phyloP scores from a whole-genome alignment of 2,797 vertebrate species.

The Megalops cyprinoides region DNA sequence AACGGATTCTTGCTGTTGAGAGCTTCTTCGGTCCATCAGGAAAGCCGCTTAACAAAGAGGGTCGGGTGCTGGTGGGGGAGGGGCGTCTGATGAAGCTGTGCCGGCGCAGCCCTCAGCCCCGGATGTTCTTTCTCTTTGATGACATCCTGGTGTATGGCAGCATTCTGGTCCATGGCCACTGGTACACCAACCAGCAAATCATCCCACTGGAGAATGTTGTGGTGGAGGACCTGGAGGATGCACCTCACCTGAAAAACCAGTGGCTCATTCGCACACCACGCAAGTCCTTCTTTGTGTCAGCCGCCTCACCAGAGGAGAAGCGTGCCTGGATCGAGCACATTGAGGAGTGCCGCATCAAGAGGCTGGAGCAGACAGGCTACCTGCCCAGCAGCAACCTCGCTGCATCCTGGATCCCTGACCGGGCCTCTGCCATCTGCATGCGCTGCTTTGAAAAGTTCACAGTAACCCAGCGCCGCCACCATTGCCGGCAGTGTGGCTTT shows the following conservation, averaged over 20 bases:
- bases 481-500: conserved; percentile 90
- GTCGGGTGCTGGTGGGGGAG: conserved; percentile 85
- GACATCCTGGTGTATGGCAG: conserved; percentile 91
- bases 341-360: conserved; percentile 67
- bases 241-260: conserved; percentile 74
- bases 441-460: conserved; percentile 84
- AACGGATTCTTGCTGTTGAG: conserved; percentile 81
- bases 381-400: conserved; percentile 65
- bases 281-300: conserved; percentile 89
- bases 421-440: conserved; percentile 86
- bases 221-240: conserved; percentile 79
- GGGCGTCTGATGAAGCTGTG: conserved; percentile 86
- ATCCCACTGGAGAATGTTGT: conserved; percentile 83
- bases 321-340: conserved; percentile 87
- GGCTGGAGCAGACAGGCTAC: conserved; percentile 61
- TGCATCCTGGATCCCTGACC: conserved; percentile 85
- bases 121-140: conserved; percentile 89
- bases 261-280: conserved; percentile 88
- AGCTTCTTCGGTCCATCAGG: conserved; percentile 76
- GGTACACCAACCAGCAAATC: conserved; percentile 82
- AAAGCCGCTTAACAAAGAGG: conserved; percentile 71
- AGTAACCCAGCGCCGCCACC: conserved; percentile 78
- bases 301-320: conserved; percentile 78
- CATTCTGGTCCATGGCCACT: conserved; percentile 78
- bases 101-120: conserved; percentile 79